Conservation (phyloP, 2,113 vertebrate species). For the Corythoichthys intestinalis region DNA sequence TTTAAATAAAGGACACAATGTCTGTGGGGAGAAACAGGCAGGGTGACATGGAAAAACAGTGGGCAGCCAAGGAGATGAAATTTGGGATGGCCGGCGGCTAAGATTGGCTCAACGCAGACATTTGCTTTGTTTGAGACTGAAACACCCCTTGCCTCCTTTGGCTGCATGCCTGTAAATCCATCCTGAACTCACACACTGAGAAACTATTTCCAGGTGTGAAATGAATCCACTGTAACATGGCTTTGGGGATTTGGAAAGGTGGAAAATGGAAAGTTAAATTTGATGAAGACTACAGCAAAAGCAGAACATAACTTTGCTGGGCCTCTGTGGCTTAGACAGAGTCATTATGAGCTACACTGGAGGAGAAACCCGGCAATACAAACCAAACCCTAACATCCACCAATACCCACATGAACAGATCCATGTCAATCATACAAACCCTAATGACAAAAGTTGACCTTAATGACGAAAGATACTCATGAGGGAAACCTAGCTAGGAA, state of each 20-base stretch:
- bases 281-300: slow-evolving; percentile 46
- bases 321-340: slow-evolving; percentile 20
- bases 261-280: slow-evolving; percentile 48
- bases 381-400: slow-evolving; percentile 32
- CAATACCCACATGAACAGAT: slow-evolving; percentile 23
- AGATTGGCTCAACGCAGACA: slow-evolving; percentile 33
- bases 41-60: slow-evolving; percentile 23
- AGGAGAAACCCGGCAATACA: slow-evolving; percentile 26
- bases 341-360: slow-evolving; percentile 27
- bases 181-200: slow-evolving; percentile 22
- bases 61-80: slow-evolving; percentile 32
- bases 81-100: slow-evolving; percentile 27
- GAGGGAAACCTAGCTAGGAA: too few relatives aligned
- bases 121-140: slow-evolving; percentile 54
- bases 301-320: slow-evolving; percentile 19
- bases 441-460: not conserved
- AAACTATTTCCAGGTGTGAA: slow-evolving; percentile 66
- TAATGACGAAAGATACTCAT: not conserved
- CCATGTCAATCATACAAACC: slow-evolving; percentile 10
- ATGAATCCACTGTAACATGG: slow-evolving; percentile 42
- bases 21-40: slow-evolving; percentile 13
- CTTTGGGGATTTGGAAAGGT: slow-evolving; percentile 42
- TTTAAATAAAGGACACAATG: slow-evolving; percentile 12
- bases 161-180: slow-evolving; percentile 23
- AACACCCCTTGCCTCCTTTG: slow-evolving; percentile 25